Evolutionary conservation across 92 coral and sea anemone genomes (phyloP).

Genomic region (Epizoanthus scotinus): DNA sequence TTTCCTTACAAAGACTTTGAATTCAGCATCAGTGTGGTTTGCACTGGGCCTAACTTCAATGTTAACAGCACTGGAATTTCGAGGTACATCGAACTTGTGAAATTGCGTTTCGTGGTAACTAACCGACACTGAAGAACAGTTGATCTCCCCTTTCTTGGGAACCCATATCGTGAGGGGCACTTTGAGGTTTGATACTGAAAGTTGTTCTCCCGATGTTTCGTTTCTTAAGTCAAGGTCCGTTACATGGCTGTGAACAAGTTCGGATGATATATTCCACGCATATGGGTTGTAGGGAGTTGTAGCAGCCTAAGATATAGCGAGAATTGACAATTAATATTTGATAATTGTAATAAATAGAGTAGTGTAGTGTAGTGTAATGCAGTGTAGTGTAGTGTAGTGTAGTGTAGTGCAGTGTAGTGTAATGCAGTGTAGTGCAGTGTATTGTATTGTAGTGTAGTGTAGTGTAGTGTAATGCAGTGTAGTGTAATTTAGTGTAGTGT

Average conservation of each 20-base stretch:
- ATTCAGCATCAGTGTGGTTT: slow-evolving; percentile 5
- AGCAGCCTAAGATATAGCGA: slow-evolving; percentile 22
- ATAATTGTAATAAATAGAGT: not conserved
- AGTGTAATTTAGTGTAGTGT: too few relatives aligned
- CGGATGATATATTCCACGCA: slow-evolving; percentile 44
- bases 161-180: slow-evolving; percentile 42
- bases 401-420: too few relatives aligned
- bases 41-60: slow-evolving; percentile 39
- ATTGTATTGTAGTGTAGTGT: too few relatives aligned
- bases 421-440: too few relatives aligned
- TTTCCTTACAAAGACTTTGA: slow-evolving; percentile 40
- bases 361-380: too few relatives aligned
- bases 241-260: slow-evolving; percentile 36
- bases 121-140: not conserved
- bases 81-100: slow-evolving; percentile 32
- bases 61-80: slow-evolving; percentile 36
- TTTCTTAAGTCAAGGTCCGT: slow-evolving; percentile 36
- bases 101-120: not conserved
- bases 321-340: not conserved
- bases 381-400: too few relatives aligned
- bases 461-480: too few relatives aligned
- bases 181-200: slow-evolving; percentile 35
- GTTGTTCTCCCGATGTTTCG: slow-evolving; percentile 20
- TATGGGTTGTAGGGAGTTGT: slow-evolving; percentile 35
- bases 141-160: slow-evolving; percentile 15